A percentile compares a stretch with the other conserved stretches of the same genome.
These are phyloP conservation scores for Suricata suricatta DNA, from an alignment of 2,113 vertebrate genomes.

Conservation along the genomic window DNA sequence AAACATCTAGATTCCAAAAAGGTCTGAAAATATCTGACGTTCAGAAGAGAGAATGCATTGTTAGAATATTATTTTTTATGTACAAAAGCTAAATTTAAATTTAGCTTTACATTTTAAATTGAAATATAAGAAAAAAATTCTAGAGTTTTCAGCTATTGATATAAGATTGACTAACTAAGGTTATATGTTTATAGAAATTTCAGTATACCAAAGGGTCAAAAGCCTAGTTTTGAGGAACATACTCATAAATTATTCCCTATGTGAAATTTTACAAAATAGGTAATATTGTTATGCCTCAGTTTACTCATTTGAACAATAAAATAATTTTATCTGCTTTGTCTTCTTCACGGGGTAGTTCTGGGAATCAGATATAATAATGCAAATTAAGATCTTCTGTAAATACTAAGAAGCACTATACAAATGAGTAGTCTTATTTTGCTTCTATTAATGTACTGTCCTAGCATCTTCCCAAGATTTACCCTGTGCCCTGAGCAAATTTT, in stretches of 20 bases:
- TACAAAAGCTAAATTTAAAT: background rate
- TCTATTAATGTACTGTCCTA: background rate
- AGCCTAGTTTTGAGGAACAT: background rate
- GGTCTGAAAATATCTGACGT: background rate
- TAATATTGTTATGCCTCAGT: background rate
- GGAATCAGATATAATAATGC: background rate
- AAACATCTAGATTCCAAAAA: conserved; percentile 23
- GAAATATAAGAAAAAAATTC: background rate
- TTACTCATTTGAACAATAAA: background rate
- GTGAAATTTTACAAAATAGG: background rate
- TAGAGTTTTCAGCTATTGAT: background rate
- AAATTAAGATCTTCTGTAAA: background rate
- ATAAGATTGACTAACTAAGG: background rate
- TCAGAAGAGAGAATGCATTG: background rate
- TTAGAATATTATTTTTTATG: background rate
- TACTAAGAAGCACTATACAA: background rate
- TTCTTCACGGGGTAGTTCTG: background rate
- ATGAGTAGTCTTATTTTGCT: background rate
- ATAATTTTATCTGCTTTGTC: background rate
- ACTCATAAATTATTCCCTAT: background rate
- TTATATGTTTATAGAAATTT: conserved; percentile 10
- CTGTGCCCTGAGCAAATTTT: background rate
- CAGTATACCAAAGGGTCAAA: background rate
- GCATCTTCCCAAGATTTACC: background rate
- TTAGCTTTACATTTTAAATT: background rate